Evolutionary conservation across 2,113 vertebrate species (phyloP).

Genomic region (Percopsis transmontana): DNA sequence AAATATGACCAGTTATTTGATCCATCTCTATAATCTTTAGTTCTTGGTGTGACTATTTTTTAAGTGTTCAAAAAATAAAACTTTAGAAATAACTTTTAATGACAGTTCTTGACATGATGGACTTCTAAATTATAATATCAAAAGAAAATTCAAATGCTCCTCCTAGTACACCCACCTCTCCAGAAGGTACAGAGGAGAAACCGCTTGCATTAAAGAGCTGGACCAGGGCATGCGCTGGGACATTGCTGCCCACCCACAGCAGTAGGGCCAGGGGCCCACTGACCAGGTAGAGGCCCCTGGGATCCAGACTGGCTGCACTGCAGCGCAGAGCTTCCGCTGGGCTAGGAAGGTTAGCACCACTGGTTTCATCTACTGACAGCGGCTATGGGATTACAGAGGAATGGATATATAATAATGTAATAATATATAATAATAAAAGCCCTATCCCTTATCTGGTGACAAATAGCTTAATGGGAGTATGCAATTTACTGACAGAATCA

Average conservation of each 20-base stretch:
- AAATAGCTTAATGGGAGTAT: no score
- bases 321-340: constrained; percentile 62
- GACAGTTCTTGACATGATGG: no score
- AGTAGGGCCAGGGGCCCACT: constrained; percentile 70
- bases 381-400: constrained; percentile 35
- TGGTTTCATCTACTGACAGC: constrained; percentile 10
- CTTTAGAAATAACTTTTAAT: no score
- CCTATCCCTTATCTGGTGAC: no score
- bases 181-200: constrained; percentile 74
- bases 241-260: constrained; percentile 76
- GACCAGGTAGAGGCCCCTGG: constrained; percentile 68
- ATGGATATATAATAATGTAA: no score
- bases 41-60: no score
- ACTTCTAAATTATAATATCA: no score
- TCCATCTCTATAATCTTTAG: no score
- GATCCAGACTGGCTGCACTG: constrained; percentile 64
- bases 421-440: no score
- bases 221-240: constrained; percentile 54
- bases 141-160: neutral
- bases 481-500: no score
- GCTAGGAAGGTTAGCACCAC: neutral
- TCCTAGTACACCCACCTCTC: constrained; percentile 66
- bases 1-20: no score
- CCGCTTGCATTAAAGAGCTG: constrained; percentile 73
- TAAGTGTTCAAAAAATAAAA: no score